Evolutionary conservation across 2,888 invertebrate species (phyloP), one percentile per base, ranked within the genome.

Genomic region (Automeris io): DNA sequence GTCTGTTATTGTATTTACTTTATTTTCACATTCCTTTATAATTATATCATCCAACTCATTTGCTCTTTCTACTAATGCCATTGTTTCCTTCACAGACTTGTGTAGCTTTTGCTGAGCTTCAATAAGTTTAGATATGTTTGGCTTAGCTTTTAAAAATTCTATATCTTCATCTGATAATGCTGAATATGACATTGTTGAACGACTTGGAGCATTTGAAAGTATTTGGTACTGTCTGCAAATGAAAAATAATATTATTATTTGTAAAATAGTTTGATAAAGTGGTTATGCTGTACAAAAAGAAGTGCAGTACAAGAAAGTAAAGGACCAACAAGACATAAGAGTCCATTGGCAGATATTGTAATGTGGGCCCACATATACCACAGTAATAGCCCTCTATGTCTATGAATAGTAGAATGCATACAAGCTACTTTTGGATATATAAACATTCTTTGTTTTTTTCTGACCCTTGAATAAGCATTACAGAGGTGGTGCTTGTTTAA

Each of bases 141-240:
- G 70, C 56, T 82, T 80, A 11, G 57, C 70, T 54, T 80, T 81
- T 2, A 86, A 46, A 47, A 77, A 86, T 47, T 79, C 73, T 35
- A 82, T 83, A 39, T 87, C 85, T 54, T 86, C 83, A 49, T 73
- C 73, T 52, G 77, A 62, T 39, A 86, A 49, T 24, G 69, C 61
- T 9, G 78, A 61, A 43, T 81, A 83, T 16, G 75, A 71, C 46
- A 81, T 70, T 43, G 58, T 66, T 35, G 79, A 69, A 54, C 57
- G 63, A 38, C 61, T 67, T 5, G 72, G 52, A 35, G 70, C 59
- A 46, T 70, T 72, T n/a, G 48, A 51, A 26, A 68, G 65, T 49
- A 79, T 69, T 47, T 77, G 67, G 42, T 68, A 81, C 47, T 82
- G 80, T 39, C 83, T 85, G 69, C 22, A 73, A n/a, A 74, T 11